These are phyloP conservation scores for Balaeniceps rex DNA, from an alignment of 2,113 vertebrate genomes.

Conservation along the genomic window DNA sequence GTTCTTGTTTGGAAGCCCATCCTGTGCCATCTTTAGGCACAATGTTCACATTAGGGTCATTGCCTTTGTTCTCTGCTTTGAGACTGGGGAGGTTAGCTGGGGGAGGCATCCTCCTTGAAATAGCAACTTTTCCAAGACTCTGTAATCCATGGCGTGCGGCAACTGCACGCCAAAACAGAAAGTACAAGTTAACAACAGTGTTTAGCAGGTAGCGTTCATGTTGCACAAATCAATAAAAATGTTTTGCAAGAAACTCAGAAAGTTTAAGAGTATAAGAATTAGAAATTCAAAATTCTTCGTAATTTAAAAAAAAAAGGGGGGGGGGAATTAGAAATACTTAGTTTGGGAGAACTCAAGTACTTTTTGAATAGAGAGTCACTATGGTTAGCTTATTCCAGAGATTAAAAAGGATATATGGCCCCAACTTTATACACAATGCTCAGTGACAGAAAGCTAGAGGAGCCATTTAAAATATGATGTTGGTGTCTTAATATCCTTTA, in stretches of 20 bases:
- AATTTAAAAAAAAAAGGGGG: background rate
- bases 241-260: background rate
- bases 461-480: background rate
- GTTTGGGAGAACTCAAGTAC: background rate
- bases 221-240: background rate
- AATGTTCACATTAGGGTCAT: conserved; percentile 98
- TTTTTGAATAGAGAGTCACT: background rate
- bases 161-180: conserved; percentile 71
- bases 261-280: background rate
- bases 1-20: conserved; percentile 94
- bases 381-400: background rate
- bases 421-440: background rate
- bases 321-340: background rate
- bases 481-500: background rate
- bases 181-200: background rate
- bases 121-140: conserved; percentile 98
- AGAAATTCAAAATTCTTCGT: background rate
- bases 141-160: conserved; percentile 98
- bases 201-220: background rate
- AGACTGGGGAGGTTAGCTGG: conserved; percentile 96
- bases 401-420: background rate
- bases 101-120: conserved; percentile 96
- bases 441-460: background rate
- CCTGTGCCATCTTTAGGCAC: conserved; percentile 97
- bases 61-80: conserved; percentile 99